Base-by-base conservation (phyloP, 2,797 vertebrate genomes). In the Orientallactaga sibirica region DNA sequence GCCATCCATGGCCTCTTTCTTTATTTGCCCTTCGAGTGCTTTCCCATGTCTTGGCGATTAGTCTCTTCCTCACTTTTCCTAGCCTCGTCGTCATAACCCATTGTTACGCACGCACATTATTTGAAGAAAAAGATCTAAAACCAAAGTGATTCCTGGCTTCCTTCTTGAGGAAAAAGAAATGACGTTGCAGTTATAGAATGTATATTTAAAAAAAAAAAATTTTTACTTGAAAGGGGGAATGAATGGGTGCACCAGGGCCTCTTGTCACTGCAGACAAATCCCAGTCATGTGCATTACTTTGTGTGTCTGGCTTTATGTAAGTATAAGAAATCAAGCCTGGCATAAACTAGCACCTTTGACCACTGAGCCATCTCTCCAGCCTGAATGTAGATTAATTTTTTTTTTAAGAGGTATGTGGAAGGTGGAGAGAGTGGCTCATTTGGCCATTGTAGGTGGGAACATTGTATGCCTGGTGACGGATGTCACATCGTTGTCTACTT, bases 121-220 rank as follows among this genome's bases (percentile, higher is more conserved):
- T 41, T 88, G 43, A 94, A 67, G 14, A 20, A 82, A 64, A 85
- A 58, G 14, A 41, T 78, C 41, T 82, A 15, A 76, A 41, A 79
- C 5, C 4, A 19, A 67, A 70, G 24, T 18, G 7, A 66, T 73
- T 4, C 4, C 67, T 83, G 76, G 22, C 33, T 92, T 73, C 19
- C 22, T 83, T 88, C 68, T 92, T 55, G 82, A 22, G 15, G 22
- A 79, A 84, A 90, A 66, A 85, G 73, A 70, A n/a, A 58, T 62
- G 62, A 37, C 14, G 24, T 81, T 29, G 41, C n/a, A 25, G 0
- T 79, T 43, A 37, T 11, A 8, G 16, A 61, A 27, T 8, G 12
- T 27, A 15, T 3, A 6, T 80, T 83, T 89, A 74, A n/a, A 12
- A 58, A 58, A 48, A 48, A 48, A 48, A 55, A 12, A 58, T 58